These are phyloP conservation scores for Cliona cf. orientalis DNA, from an alignment of 37 sponge, comb jelly and placozoan species.

Conservation along the genomic window DNA sequence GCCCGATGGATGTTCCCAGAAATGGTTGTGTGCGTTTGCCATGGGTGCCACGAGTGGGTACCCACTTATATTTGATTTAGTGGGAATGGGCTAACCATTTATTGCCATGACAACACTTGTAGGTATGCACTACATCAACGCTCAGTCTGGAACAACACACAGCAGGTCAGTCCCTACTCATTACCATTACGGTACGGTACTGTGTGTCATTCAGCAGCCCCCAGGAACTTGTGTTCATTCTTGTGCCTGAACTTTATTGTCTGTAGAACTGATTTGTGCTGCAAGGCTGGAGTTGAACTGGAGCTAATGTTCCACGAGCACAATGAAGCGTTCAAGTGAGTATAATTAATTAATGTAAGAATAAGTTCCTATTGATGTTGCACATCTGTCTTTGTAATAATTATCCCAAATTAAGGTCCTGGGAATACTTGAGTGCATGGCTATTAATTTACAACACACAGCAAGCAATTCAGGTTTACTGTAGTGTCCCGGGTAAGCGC, in stretches of 20 bases:
- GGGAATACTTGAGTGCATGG: too few species aligned
- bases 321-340: slow-evolving; percentile 45
- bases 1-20: too few species aligned
- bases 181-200: neutral
- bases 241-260: neutral
- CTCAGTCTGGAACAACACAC: slow-evolving; percentile 24
- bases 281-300: slow-evolving; percentile 67
- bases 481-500: too few species aligned
- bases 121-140: slow-evolving; percentile 34
- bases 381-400: neutral
- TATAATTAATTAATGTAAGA: too few species aligned
- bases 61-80: neutral
- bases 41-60: too few species aligned
- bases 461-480: neutral
- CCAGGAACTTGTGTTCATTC: neutral
- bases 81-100: too few species aligned
- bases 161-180: neutral
- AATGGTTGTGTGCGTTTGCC: too few species aligned
- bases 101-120: too few species aligned
- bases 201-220: neutral
- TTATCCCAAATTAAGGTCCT: too few species aligned
- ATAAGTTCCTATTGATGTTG: neutral
- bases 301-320: slow-evolving; percentile 16
- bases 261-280: slow-evolving; percentile 40
- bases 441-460: neutral